These are phyloP conservation scores for Ctenosaura bakeri DNA, from an alignment of 2,797 vertebrate genomes.

Conservation along the genomic window DNA sequence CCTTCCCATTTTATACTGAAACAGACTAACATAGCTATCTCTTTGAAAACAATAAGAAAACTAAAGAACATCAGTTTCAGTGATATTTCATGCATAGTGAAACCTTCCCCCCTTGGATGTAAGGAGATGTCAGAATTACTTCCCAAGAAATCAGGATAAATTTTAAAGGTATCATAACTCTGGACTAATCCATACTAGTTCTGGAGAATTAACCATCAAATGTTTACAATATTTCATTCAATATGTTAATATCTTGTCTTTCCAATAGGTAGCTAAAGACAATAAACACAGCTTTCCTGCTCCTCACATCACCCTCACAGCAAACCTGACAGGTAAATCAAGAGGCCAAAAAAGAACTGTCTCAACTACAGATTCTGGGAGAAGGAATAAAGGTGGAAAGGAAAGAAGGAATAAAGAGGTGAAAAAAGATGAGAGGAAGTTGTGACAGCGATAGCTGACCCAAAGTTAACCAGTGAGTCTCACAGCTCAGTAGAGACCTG, in stretches of 20 bases:
- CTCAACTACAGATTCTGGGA: too few relatives aligned
- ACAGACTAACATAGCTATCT: too few relatives aligned
- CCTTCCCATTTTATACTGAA: too few relatives aligned
- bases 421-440: background rate
- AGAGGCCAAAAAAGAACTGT: too few relatives aligned
- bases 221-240: too few relatives aligned
- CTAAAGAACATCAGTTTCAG: background rate
- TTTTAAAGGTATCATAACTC: background rate
- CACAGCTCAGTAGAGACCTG: background rate
- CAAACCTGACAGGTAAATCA: background rate
- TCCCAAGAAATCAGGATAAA: constrained; percentile 28
- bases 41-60: background rate
- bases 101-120: constrained; percentile 18
- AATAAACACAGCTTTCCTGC: background rate
- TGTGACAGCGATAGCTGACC: too few relatives aligned
- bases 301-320: background rate
- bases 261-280: background rate
- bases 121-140: constrained; percentile 4
- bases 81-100: background rate
- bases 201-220: too few relatives aligned
- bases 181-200: background rate
- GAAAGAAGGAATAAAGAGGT: background rate
- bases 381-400: too few relatives aligned
- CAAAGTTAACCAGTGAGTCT: background rate
- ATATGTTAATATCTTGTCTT: background rate